Percentiles rank a stretch among this genome's conserved stretches.
Evolutionary conservation across 2,113 vertebrate genomes (phyloP).

Genomic region (Maccullochella peelii): DNA sequence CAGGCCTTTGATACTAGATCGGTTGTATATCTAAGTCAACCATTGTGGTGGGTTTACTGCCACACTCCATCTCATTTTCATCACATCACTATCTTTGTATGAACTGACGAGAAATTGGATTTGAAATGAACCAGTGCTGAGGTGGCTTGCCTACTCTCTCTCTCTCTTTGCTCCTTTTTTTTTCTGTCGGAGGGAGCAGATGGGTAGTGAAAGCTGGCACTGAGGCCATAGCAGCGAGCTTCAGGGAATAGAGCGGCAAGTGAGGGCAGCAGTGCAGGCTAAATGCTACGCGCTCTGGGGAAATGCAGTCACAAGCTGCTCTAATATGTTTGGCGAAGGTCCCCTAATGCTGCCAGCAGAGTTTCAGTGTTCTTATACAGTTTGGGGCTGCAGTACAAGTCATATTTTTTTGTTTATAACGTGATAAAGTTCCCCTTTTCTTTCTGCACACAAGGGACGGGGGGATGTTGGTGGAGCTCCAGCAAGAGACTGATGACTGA

Average conservation of each 20-base stretch:
- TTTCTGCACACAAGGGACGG: neutral
- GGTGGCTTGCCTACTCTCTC: neutral
- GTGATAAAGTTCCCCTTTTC: conserved; percentile 23
- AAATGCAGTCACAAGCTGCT: conserved; percentile 59
- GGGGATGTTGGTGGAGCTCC: conserved; percentile 36
- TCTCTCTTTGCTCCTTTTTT: conserved; percentile 6
- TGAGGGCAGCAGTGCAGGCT: conserved; percentile 41
- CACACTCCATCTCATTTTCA: conserved; percentile 31
- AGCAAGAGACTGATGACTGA: neutral
- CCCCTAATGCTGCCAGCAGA: conserved; percentile 15
- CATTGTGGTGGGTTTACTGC: conserved; percentile 10
- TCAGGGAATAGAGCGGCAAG: conserved; percentile 51
- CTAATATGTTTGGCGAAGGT: conserved; percentile 56
- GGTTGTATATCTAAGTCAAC: neutral
- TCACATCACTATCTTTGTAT: conserved; percentile 20
- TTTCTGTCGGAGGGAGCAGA: conserved; percentile 40
- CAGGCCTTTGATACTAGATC: conserved; percentile 14
- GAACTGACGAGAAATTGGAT: conserved; percentile 10
- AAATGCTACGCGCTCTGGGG: conserved; percentile 55
- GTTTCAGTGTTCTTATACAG: conserved; percentile 5
- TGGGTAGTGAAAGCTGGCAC: conserved; percentile 62
- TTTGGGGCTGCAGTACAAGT: conserved; percentile 3
- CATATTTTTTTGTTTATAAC: conserved; percentile 33
- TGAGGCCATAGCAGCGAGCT: conserved; percentile 29
- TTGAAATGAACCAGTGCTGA: conserved; percentile 23